These are phyloP conservation scores for Odontocolon sp. DNA, from an alignment of 2,888 invertebrate genomes.

Conservation along the genomic window DNA sequence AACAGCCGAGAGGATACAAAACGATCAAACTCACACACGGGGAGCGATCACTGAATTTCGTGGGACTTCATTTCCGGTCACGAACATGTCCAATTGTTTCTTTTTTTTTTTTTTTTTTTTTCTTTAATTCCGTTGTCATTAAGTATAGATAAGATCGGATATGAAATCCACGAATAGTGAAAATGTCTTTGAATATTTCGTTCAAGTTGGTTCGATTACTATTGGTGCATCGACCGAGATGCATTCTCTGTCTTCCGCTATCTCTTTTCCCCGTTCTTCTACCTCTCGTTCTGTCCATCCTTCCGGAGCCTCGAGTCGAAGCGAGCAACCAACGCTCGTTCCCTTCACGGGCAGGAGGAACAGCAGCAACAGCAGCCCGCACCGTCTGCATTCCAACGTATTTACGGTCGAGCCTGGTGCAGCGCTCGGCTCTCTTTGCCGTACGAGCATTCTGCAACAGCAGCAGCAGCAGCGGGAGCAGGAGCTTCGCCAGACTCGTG, in stretches of 20 bases:
- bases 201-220: slow-evolving; percentile 26
- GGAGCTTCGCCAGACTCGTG: slow-evolving; percentile 50
- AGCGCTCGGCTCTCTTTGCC: slow-evolving; percentile 58
- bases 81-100: slow-evolving; percentile 13
- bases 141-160: slow-evolving; percentile 31
- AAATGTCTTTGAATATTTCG: slow-evolving; percentile 42
- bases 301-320: slow-evolving; percentile 41
- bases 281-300: slow-evolving; percentile 49
- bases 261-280: slow-evolving; percentile 55
- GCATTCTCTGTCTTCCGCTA: slow-evolving; percentile 48
- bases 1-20: no score
- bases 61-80: slow-evolving; percentile 47
- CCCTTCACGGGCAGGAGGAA: slow-evolving; percentile 61
- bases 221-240: slow-evolving; percentile 60
- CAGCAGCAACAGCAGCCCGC: slow-evolving; percentile 61
- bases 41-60: slow-evolving; percentile 6
- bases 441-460: slow-evolving; percentile 57
- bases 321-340: slow-evolving; percentile 42
- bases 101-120: not conserved
- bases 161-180: slow-evolving; percentile 13
- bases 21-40: not conserved
- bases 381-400: slow-evolving; percentile 70
- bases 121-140: not conserved
- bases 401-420: slow-evolving; percentile 66
- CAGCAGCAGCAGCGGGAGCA: slow-evolving; percentile 43